Conservation (phyloP, 2,888 invertebrate species). For the Lycia hirtaria region DNA sequence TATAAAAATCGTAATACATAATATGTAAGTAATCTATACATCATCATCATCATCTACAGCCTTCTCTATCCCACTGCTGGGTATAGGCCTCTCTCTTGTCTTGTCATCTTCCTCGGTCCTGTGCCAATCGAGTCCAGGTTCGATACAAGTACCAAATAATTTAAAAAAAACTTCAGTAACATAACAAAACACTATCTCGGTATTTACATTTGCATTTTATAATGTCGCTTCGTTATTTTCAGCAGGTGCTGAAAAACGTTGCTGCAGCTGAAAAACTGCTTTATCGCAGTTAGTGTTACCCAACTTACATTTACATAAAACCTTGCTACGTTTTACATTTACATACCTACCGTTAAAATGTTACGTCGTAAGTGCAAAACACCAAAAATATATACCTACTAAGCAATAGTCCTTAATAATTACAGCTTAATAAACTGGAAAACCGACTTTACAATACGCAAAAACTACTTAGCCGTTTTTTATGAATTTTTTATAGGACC, state of each 20-base stretch:
- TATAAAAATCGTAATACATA: no score
- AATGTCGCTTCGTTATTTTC: slow-evolving; percentile 17
- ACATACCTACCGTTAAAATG: slow-evolving; percentile 27
- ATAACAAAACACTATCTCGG: not conserved
- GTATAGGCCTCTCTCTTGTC: no score
- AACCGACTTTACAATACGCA: no score
- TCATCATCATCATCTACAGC: no score
- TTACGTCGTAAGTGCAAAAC: slow-evolving; percentile 10
- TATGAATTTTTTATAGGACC: no score
- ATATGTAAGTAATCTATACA: no score
- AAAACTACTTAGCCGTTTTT: no score
- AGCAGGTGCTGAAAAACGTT: slow-evolving; percentile 12
- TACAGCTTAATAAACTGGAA: no score
- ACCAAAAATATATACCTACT: not conserved
- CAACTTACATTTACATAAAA: slow-evolving; percentile 27
- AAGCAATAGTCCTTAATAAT: not conserved
- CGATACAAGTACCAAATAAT: no score
- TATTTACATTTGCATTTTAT: slow-evolving; percentile 9
- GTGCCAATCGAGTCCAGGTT: no score
- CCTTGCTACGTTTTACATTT: slow-evolving; percentile 22
- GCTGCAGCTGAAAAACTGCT: slow-evolving; percentile 17
- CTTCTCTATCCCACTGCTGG: no score
- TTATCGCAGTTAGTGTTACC: slow-evolving; percentile 24
- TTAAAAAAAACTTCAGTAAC: not conserved
- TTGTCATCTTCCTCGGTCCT: no score